Conservation (phyloP, 2,797 vertebrate genomes). For the Tadarida brasiliensis region DNA sequence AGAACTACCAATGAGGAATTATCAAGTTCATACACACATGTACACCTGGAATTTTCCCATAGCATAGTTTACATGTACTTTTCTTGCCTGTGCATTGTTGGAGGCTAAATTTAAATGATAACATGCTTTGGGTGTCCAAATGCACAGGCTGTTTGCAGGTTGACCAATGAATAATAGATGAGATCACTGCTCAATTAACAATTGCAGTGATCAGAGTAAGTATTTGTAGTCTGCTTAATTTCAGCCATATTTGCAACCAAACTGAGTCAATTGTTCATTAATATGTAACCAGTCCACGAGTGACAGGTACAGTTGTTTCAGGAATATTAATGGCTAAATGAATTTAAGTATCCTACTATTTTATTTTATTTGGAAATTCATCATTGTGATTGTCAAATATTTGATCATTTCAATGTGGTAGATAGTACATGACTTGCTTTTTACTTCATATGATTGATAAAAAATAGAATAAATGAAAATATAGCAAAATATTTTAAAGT, state of each 20-base stretch:
- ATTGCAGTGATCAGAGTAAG: background rate
- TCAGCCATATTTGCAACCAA: slow-evolving; percentile 22
- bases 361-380: background rate
- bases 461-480: slow-evolving; percentile 35
- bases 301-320: background rate
- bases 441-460: background rate
- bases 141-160: background rate
- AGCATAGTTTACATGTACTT: background rate
- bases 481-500: slow-evolving; percentile 36
- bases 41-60: background rate
- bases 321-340: background rate
- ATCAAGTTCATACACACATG: background rate
- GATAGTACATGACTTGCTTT: background rate
- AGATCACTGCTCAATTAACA: background rate
- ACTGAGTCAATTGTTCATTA: background rate
- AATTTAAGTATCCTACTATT: background rate
- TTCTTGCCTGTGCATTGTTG: background rate
- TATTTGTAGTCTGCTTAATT: slow-evolving; percentile 51
- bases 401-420: background rate
- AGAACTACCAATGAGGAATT: background rate
- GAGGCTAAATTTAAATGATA: slow-evolving; percentile 2
- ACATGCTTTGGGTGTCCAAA: background rate
- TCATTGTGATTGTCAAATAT: background rate
- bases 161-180: background rate
- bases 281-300: background rate